These are phyloP conservation scores for Hypolimnas misippus DNA, from an alignment of 2,888 invertebrate genomes.

Conservation along the genomic window DNA sequence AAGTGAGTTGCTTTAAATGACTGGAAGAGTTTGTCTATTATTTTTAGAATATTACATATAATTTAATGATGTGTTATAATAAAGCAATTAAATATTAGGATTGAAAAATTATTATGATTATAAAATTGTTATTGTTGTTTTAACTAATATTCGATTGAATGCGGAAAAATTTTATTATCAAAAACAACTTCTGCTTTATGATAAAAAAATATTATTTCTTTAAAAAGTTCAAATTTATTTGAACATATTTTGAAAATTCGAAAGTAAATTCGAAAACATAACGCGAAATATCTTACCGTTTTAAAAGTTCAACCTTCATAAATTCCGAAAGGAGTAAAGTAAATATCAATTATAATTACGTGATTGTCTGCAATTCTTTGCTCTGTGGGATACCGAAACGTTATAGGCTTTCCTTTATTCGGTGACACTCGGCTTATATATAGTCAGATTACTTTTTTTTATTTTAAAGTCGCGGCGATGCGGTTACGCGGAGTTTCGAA, in stretches of 20 bases:
- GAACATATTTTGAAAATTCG: constrained; percentile 21
- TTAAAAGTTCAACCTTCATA: constrained; percentile 35
- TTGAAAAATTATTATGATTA: too few relatives aligned
- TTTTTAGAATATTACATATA: too few relatives aligned
- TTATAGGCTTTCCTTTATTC: constrained; percentile 24
- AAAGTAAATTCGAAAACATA: constrained; percentile 28
- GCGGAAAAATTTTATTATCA: too few relatives aligned
- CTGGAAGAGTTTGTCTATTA: too few relatives aligned
- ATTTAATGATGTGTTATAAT: too few relatives aligned
- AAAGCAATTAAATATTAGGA: too few relatives aligned
- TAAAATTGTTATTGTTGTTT: too few relatives aligned
- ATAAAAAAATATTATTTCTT: neutral
- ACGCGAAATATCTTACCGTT: constrained; percentile 19
- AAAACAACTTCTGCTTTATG: neutral
- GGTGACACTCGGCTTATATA: constrained; percentile 29
- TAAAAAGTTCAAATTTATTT: neutral
- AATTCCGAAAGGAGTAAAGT: constrained; percentile 31
- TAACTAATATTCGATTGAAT: too few relatives aligned
- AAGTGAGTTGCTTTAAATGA: too few relatives aligned
- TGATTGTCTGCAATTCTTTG: constrained; percentile 26
- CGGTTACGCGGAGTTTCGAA: neutral
- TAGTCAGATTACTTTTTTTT: constrained; percentile 11
- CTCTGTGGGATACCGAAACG: constrained; percentile 27
- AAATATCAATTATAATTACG: constrained; percentile 40
- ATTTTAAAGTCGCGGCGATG: constrained; percentile 8